Evolutionary conservation across 2,797 vertebrate genomes (phyloP), one percentile per base, ranked within the genome.

Genomic region (Gymnodraco acuticeps): DNA sequence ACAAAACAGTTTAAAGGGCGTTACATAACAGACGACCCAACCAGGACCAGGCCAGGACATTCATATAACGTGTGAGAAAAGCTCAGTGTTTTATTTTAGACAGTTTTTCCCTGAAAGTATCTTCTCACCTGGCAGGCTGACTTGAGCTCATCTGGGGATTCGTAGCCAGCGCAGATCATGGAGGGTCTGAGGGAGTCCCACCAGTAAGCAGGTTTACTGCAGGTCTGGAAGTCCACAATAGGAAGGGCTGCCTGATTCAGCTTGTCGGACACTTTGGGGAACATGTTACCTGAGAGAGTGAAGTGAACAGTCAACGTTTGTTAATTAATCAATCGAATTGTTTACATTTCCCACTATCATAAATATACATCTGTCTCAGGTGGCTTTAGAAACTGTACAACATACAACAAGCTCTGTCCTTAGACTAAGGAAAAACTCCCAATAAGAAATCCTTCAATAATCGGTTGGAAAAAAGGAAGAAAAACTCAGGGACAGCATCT

Each of bases 91-190:
- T 56, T 12, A 1, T 42, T 51, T 19, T 2, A 17, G 47, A n/a
- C n/a, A n/a, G n/a, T n/a, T n/a, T n/a, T n/a, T n/a, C n/a, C n/a
- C n/a, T n/a, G n/a, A 31, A 20, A 33, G 62, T 31, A 11, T 58
- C 3, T n/a, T 77, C 83, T 90, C 86, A 95, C 93, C 93, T 92
- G 92, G 73, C 94, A 96, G 75, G 93, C 88, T 23, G 94, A 95
- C 73, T 95, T 95, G 0, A 95, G 92, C 77, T 95, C 94, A 64
- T 95, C 91, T 20, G 93, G 93, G 38, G 91, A 93, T 63, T 91
- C 90, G 0, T 93, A 95, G 5, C 93, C 93, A 3, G 93, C 93
- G 48, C 94, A 95, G 82, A 95, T 89, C 95, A 95, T 95, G 12
- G 94, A 94, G 58, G 91, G 87, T 27, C 89, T 83, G 9, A 95